A percentile compares a stretch with the other conserved stretches of the same genome.
These are phyloP conservation scores for Kryptolebias ocellatus DNA, from an alignment of 2,797 vertebrate genomes.

Conservation along the genomic window DNA sequence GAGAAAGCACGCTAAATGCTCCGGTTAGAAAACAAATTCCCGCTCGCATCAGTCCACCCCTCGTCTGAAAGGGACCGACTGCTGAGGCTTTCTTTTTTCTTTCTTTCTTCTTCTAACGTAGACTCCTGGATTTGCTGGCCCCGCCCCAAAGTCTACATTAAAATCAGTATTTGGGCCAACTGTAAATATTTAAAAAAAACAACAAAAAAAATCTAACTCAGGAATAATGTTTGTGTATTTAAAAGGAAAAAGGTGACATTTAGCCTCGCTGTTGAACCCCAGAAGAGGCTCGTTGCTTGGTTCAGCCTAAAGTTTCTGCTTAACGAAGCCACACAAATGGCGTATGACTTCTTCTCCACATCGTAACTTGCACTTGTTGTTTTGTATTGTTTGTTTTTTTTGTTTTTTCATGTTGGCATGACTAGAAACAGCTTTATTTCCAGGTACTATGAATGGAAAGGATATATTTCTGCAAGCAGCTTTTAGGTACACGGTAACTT, in stretches of 20 bases:
- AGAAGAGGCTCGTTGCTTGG: conserved; percentile 16
- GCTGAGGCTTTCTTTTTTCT: conserved; percentile 15
- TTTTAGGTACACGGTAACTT: conserved; percentile 63
- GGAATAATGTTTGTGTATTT: conserved; percentile 64
- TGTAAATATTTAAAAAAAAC: conserved; percentile 47
- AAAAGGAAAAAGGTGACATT: conserved; percentile 37
- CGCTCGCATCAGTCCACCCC: conserved; percentile 18
- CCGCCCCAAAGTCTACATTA: conserved; percentile 54
- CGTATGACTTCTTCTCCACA: conserved; percentile 8
- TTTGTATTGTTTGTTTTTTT: conserved; percentile 50
- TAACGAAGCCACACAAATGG: conserved; percentile 63
- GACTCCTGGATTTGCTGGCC: conserved; percentile 64
- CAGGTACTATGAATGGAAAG: conserved; percentile 72
- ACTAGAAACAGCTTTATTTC: conserved; percentile 53
- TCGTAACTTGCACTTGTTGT: conserved; percentile 61
- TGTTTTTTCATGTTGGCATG: conserved; percentile 41
- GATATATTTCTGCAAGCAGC: conserved; percentile 35
- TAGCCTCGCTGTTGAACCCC: conserved; percentile 30
- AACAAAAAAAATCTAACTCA: conserved; percentile 64
- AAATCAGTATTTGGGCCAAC: conserved; percentile 75
- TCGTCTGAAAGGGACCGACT: conserved; percentile 27
- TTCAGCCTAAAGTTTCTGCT: conserved; percentile 54
- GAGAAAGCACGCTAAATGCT: conserved; percentile 32
- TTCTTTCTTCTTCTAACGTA: conserved; percentile 32
- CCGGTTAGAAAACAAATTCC: not conserved